A percentile compares a stretch with the other conserved stretches of the same genome.
Evolutionary conservation across 2,888 invertebrate genomes (phyloP).

Genomic region (Scelioninae gen. 1): DNA sequence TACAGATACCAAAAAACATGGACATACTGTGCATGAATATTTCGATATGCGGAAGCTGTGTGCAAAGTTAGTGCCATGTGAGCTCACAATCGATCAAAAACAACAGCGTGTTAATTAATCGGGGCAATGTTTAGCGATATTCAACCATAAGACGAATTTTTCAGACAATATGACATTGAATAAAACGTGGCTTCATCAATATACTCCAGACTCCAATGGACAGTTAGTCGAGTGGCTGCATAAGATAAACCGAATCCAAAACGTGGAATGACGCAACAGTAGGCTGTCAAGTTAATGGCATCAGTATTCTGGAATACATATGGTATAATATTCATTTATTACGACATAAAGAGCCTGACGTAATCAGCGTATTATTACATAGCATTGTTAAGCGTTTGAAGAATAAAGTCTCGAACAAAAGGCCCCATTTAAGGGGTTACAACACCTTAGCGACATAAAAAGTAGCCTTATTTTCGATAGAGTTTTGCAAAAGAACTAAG

Average conservation of each 20-base stretch:
- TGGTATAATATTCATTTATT: too few relatives aligned
- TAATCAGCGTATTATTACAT: too few relatives aligned
- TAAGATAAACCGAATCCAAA: background rate
- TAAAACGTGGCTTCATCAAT: background rate
- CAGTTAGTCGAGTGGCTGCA: background rate
- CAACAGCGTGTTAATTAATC: slow-evolving; percentile 8
- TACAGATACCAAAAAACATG: slow-evolving; percentile 11
- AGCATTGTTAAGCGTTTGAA: too few relatives aligned
- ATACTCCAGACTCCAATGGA: background rate
- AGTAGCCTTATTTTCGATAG: slow-evolving; percentile 13
- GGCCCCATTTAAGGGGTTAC: too few relatives aligned
- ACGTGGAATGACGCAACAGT: background rate
- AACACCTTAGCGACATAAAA: slow-evolving; percentile 10
- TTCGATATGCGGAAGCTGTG: slow-evolving; percentile 1
- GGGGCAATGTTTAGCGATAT: slow-evolving; percentile 6
- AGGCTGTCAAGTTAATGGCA: too few relatives aligned
- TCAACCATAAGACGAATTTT: slow-evolving; percentile 13
- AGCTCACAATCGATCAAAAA: too few relatives aligned
- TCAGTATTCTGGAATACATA: too few relatives aligned
- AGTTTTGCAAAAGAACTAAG: slow-evolving; percentile 20
- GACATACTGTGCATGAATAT: background rate
- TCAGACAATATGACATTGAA: background rate
- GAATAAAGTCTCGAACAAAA: too few relatives aligned
- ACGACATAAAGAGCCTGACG: too few relatives aligned
- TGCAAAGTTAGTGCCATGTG: background rate